Evolutionary conservation across 2,888 invertebrate species (phyloP).

Genomic region (Meliscaeva auricollis): DNA sequence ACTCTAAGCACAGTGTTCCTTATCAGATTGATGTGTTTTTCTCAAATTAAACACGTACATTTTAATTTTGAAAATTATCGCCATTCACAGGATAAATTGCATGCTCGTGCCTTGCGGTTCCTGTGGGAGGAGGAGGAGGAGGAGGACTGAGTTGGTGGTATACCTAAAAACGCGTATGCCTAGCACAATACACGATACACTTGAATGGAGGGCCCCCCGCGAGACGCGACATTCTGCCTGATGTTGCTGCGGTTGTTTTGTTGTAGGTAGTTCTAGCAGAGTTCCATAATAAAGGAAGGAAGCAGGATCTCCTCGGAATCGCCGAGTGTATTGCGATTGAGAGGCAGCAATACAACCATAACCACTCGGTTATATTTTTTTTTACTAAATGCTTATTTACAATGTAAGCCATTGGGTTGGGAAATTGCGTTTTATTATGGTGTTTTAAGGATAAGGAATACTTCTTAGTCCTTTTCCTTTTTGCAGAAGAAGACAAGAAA

Average conservation of each 20-base stretch:
- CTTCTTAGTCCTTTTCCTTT: conserved; percentile 39
- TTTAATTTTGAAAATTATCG: conserved; percentile 76
- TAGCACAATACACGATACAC: conserved; percentile 45
- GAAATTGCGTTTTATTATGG: conserved; percentile 76
- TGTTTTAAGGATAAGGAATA: conserved; percentile 67
- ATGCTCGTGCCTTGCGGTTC: conserved; percentile 50
- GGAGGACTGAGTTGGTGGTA: conserved; percentile 3
- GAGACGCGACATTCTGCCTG: conserved; percentile 16
- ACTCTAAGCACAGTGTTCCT: conserved; percentile 59
- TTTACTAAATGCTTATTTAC: conserved; percentile 73
- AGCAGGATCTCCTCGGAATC: conserved; percentile 62
- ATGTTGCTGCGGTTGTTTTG: conserved; percentile 5
- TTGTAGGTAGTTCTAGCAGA: conserved; percentile 14
- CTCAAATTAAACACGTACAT: conserved; percentile 76
- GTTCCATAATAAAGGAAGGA: conserved; percentile 71
- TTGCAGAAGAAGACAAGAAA: conserved; percentile 13
- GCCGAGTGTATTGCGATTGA: conserved; percentile 65
- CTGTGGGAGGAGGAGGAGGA: conserved; percentile 19
- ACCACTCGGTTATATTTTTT: conserved; percentile 33
- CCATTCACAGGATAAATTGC: conserved; percentile 73
- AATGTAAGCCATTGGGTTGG: conserved; percentile 73
- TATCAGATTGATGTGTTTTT: conserved; percentile 76
- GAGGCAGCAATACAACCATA: conserved; percentile 20
- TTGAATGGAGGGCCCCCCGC: conserved; percentile 26
- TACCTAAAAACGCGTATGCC: not conserved